phyloP scores from a whole-genome alignment of 2,888 invertebrate genomes.

The Hylaea fasciaria region DNA sequence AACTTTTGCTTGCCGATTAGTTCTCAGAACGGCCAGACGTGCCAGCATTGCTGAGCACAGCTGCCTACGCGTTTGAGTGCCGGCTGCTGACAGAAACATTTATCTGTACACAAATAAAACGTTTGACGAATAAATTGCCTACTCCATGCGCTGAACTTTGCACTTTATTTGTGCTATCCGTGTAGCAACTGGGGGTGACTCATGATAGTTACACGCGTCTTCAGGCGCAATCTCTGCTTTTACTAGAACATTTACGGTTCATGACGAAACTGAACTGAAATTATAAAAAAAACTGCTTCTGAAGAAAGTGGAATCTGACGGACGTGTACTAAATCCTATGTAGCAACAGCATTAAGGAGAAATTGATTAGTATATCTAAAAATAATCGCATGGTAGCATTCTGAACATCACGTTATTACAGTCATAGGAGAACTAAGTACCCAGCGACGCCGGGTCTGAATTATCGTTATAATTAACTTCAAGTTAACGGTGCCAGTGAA shows the following conservation, averaged over 20 bases:
- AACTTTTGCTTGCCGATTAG: conserved; percentile 6
- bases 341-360: not conserved
- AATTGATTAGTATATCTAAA: no score
- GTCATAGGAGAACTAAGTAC: no score
- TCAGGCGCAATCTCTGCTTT: not conserved
- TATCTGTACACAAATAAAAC: conserved; percentile 29
- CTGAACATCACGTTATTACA: no score
- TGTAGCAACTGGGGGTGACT: conserved; percentile 10
- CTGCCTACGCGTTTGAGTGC: conserved; percentile 12
- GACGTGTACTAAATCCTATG: no score
- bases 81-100: conserved; percentile 29
- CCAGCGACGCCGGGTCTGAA: no score
- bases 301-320: no score
- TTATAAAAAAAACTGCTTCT: no score
- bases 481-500: no score
- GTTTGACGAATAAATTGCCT: conserved; percentile 24
- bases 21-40: conserved; percentile 24
- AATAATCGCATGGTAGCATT: no score
- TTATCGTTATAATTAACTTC: no score
- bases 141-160: conserved; percentile 26
- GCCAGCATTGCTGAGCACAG: conserved; percentile 19
- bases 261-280: no score
- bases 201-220: conserved; percentile 16
- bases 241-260: not conserved
- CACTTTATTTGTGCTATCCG: conserved; percentile 8